These are phyloP conservation scores for Leptopilina clavipes DNA, from an alignment of 1,140 invertebrate genomes.

Conservation along the genomic window DNA sequence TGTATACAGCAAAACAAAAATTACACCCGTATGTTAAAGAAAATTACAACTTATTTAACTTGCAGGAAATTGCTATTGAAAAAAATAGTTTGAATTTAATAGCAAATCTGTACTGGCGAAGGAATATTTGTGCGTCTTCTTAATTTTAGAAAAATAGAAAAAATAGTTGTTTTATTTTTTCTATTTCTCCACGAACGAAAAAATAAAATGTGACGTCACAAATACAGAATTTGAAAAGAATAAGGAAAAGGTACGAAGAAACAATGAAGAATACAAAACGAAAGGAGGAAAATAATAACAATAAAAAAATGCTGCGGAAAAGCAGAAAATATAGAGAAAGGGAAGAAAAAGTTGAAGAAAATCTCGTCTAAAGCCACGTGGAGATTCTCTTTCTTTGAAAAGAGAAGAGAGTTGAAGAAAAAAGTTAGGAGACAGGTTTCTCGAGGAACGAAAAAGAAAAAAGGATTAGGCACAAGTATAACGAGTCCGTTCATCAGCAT, in stretches of 20 bases:
- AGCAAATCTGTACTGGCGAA: no score
- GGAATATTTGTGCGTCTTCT: no score
- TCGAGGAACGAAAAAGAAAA: constrained; percentile 38
- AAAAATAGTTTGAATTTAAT: no score
- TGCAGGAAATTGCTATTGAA: no score
- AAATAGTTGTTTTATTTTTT: no score
- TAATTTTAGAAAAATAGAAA: no score
- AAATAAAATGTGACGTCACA: background rate
- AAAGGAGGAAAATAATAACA: background rate
- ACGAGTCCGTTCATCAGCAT: constrained; percentile 54
- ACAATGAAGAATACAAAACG: background rate
- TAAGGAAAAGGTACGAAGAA: background rate
- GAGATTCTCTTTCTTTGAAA: background rate
- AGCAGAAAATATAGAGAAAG: no score
- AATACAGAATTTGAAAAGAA: no score
- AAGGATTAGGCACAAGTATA: constrained; percentile 36
- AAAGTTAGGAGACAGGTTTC: constrained; percentile 43
- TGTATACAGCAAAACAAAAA: background rate
- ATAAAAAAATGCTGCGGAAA: no score
- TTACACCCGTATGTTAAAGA: background rate
- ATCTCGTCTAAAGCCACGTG: background rate
- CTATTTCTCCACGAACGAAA: background rate
- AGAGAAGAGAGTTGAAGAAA: background rate
- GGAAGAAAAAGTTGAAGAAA: no score
- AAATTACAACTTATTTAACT: constrained; percentile 5